Conservation (phyloP, 2,797 vertebrate genomes). For the Odontamblyopus lacepedii region DNA sequence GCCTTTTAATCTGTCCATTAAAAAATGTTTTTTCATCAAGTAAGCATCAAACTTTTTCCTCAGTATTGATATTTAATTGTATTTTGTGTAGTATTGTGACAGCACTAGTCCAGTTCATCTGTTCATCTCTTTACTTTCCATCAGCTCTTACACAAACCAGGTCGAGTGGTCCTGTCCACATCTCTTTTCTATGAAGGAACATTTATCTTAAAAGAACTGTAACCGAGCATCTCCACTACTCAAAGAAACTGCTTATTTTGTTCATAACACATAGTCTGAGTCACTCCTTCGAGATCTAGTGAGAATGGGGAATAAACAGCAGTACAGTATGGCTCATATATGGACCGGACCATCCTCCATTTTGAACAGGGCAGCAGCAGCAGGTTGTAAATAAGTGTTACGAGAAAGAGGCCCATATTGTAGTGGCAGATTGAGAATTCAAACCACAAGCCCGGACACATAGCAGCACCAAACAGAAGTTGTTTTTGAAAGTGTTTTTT, state of each 20-base stretch:
- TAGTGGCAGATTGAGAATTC: constrained; percentile 6
- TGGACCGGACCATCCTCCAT: constrained; percentile 1
- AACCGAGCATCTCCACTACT: background rate
- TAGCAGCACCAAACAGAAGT: background rate
- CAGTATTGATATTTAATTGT: background rate
- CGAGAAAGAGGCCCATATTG: constrained; percentile 2
- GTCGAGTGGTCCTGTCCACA: constrained; percentile 12
- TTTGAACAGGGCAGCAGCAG: constrained; percentile 4
- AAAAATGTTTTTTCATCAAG: too few species aligned
- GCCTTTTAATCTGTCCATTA: background rate
- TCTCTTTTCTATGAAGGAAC: background rate
- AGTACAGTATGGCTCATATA: background rate
- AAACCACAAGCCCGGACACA: constrained; percentile 5
- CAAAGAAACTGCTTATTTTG: background rate
- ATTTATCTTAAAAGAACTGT: background rate
- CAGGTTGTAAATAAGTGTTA: constrained; percentile 3
- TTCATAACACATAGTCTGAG: background rate
- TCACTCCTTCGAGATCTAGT: background rate
- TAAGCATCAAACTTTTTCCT: background rate
- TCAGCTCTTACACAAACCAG: constrained; percentile 13
- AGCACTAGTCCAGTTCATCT: constrained; percentile 9
- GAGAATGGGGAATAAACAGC: background rate
- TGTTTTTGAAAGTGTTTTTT: constrained; percentile 1
- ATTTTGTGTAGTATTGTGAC: background rate
- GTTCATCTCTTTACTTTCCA: constrained; percentile 20